Conservation (phyloP, 2,797 vertebrate species). For the Buphagus erythrorhynchus region DNA sequence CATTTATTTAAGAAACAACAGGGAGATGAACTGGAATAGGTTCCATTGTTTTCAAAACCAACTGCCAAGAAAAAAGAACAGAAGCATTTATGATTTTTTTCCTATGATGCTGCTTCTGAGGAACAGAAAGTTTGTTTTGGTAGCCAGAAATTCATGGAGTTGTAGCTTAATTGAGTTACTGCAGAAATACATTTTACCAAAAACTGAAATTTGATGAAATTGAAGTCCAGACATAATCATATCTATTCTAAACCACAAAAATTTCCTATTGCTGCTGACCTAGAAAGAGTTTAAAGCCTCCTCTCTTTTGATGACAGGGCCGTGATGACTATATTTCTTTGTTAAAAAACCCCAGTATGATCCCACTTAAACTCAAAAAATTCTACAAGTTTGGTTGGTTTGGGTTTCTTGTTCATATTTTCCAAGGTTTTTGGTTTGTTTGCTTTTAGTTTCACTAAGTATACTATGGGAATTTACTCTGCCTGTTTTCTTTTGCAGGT, state of each 20-base stretch:
- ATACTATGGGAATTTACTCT: neutral
- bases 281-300: neutral
- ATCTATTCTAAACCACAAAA: neutral
- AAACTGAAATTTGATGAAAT: neutral
- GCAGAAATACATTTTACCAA: neutral
- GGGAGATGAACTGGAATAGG: neutral
- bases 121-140: neutral
- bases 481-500: neutral
- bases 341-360: accelerated
- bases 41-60: neutral
- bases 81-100: neutral
- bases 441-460: neutral
- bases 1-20: neutral
- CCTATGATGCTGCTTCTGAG: neutral
- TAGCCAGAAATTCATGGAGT: neutral
- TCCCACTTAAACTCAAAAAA: neutral
- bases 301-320: neutral
- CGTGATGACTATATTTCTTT: neutral
- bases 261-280: neutral
- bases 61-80: neutral
- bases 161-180: neutral
- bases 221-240: neutral
- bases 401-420: neutral
- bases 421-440: neutral
- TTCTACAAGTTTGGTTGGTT: neutral